phyloP scores from a whole-genome alignment of 2,888 invertebrate species.

The Brassicogethes aeneus region DNA sequence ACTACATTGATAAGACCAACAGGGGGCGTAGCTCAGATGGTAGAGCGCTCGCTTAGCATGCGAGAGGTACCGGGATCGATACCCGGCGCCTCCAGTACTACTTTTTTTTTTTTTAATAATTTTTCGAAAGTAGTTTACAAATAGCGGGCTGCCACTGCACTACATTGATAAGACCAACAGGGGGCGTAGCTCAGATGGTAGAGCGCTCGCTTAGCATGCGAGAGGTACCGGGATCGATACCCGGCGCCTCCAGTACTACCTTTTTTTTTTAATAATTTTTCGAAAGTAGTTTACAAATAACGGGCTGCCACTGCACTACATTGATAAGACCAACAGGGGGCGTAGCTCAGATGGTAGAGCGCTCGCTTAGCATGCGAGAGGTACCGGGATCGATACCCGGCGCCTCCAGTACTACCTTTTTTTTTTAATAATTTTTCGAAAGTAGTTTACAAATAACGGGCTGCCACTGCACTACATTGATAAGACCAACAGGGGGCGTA shows the following conservation, averaged over 20 bases:
- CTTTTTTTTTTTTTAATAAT: too few species aligned
- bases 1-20: too few species aligned
- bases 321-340: too few species aligned
- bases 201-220: conserved; percentile 39
- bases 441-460: too few species aligned
- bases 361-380: conserved; percentile 39
- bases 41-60: conserved; percentile 39
- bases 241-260: conserved; percentile 34
- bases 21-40: conserved; percentile 36
- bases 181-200: conserved; percentile 36
- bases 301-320: too few species aligned
- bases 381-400: conserved; percentile 39
- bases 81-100: conserved; percentile 34
- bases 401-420: conserved; percentile 31
- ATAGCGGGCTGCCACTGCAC: too few species aligned
- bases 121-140: too few species aligned
- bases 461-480: too few species aligned
- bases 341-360: conserved; percentile 37
- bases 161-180: too few species aligned
- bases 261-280: too few species aligned
- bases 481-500: conserved; percentile 33
- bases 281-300: too few species aligned
- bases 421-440: too few species aligned
- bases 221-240: conserved; percentile 39
- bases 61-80: conserved; percentile 39